Percentiles rank a stretch among this genome's conserved stretches.
Conservation (phyloP, 2,888 invertebrate genomes). For the Torymus texanus region DNA sequence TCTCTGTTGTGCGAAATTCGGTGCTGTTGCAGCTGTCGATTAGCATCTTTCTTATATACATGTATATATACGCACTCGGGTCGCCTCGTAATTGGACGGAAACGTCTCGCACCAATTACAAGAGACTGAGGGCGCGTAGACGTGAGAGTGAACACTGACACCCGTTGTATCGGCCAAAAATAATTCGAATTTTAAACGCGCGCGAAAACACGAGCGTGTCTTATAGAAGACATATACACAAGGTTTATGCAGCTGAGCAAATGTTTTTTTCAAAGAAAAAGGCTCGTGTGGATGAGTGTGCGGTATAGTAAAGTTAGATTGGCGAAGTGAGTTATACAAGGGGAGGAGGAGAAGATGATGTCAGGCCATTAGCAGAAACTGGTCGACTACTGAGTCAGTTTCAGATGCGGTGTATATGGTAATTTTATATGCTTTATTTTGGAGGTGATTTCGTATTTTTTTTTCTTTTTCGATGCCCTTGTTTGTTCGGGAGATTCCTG, state of each 20-base stretch:
- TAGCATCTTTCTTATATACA: too few species aligned
- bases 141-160: not conserved
- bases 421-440: too few species aligned
- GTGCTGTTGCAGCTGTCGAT: too few species aligned
- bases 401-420: not conserved
- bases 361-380: slow-evolving; percentile 19
- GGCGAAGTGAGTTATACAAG: too few species aligned
- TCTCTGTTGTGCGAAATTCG: too few species aligned
- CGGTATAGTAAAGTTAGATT: too few species aligned
- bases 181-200: slow-evolving; percentile 10
- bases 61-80: too few species aligned
- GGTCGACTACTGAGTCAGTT: slow-evolving; percentile 1
- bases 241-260: slow-evolving; percentile 38
- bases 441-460: too few species aligned
- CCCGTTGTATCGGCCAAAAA: slow-evolving; percentile 29
- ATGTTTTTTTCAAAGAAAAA: not conserved
- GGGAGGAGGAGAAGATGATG: slow-evolving; percentile 1
- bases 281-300: too few species aligned
- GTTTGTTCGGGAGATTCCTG: too few species aligned
- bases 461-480: too few species aligned
- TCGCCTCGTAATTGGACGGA: slow-evolving; percentile 16
- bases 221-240: not conserved
- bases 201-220: not conserved
- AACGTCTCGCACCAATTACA: slow-evolving; percentile 21
- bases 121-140: not conserved